Evolutionary conservation across 2,113 vertebrate genomes (phyloP).

Genomic region (Leuciscus idus): DNA sequence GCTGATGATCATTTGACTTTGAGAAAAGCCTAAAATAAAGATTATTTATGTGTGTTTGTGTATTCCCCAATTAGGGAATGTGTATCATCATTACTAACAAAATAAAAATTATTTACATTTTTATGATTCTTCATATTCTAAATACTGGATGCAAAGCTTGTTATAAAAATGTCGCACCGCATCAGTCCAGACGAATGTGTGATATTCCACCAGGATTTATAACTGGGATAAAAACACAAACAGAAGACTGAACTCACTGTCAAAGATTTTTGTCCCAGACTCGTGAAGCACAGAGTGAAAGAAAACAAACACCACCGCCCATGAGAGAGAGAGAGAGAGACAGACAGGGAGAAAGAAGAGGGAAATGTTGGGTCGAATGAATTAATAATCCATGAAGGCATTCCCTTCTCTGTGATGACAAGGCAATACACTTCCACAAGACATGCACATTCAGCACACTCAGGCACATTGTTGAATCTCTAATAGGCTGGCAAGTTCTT

Average conservation of each 20-base stretch:
- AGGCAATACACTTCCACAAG: neutral
- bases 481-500: neutral
- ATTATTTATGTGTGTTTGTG: neutral
- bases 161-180: neutral
- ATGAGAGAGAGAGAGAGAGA: neutral
- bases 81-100: neutral
- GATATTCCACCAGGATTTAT: neutral
- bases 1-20: neutral
- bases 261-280: neutral
- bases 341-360: neutral
- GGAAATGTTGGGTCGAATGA: neutral
- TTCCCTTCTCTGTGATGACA: neutral
- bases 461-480: neutral
- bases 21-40: neutral
- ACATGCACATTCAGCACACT: neutral
- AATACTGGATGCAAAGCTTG: neutral
- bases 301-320: slow-evolving; percentile 10
- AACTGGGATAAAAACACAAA: slow-evolving; percentile 31
- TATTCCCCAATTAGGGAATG: neutral
- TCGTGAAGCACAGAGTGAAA: neutral
- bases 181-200: neutral
- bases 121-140: neutral
- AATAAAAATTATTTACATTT: neutral
- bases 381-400: neutral
- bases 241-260: slow-evolving; percentile 10